Evolutionary conservation across 2,797 vertebrate species (phyloP).

Genomic region (Propithecus deckenii): DNA sequence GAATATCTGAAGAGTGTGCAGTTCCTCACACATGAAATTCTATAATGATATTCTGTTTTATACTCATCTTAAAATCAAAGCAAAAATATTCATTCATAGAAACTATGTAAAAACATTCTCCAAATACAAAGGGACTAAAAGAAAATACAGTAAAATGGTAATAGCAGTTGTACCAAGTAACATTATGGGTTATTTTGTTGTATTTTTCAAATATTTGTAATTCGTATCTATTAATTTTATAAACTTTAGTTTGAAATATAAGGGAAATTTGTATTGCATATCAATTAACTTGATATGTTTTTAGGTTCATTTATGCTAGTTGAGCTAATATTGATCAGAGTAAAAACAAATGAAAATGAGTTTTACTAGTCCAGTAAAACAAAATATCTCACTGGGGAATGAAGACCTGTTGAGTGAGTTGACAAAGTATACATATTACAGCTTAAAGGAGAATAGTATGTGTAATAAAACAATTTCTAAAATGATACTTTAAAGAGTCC

Average conservation of each 20-base stretch:
- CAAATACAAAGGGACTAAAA: constrained; percentile 10
- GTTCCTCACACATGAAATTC: constrained; percentile 36
- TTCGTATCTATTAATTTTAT: constrained; percentile 25
- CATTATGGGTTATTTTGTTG: constrained; percentile 6
- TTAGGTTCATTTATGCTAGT: constrained; percentile 38
- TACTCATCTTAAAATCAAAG: constrained; percentile 50
- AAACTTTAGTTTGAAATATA: constrained; percentile 22
- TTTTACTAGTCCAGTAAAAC: constrained; percentile 32
- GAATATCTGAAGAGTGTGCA: constrained; percentile 3
- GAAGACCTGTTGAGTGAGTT: constrained; percentile 7
- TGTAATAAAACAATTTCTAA: constrained; percentile 33
- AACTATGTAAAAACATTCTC: constrained; percentile 47
- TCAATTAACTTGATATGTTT: constrained; percentile 20
- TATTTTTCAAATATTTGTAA: constrained; percentile 49
- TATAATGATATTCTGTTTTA: constrained; percentile 25
- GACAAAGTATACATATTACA: neutral
- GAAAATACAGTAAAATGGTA: constrained; percentile 7
- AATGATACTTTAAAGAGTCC: constrained; percentile 3
- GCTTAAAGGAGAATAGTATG: constrained; percentile 26
- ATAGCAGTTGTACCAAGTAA: neutral
- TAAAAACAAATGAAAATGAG: constrained; percentile 24
- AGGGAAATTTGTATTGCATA: neutral
- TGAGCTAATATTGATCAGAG: constrained; percentile 17
- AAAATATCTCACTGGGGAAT: constrained; percentile 39
- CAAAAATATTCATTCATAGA: constrained; percentile 31